phyloP scores from a whole-genome alignment of 2,797 vertebrate species.

The Aselliscus stoliczkanus region DNA sequence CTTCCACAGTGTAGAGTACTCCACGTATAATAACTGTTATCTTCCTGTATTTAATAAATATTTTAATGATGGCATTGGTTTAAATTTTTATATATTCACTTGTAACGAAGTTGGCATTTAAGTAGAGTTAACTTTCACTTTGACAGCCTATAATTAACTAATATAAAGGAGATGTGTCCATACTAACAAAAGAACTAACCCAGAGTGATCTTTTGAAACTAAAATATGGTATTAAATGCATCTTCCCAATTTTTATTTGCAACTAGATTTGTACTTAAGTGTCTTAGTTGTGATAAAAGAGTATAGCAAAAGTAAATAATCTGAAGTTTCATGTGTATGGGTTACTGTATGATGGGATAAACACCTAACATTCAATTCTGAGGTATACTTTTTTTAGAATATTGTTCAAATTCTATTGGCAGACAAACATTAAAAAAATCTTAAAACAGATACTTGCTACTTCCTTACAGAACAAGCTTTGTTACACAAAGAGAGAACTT shows the following conservation, averaged over 20 bases:
- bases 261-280: not conserved
- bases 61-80: not conserved
- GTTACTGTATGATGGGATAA: not conserved
- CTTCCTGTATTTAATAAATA: not conserved
- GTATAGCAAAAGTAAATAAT: not conserved
- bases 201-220: not conserved
- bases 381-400: not conserved
- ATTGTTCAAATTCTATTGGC: not conserved
- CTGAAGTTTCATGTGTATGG: not conserved
- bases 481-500: not conserved
- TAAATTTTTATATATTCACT: not conserved
- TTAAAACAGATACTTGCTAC: not conserved
- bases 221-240: not conserved
- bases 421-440: not conserved
- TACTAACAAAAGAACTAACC: not conserved
- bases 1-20: not conserved
- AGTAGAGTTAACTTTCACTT: not conserved
- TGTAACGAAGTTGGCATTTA: not conserved
- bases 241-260: not conserved
- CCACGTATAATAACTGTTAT: not conserved
- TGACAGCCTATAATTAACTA: not conserved
- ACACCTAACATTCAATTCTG: not conserved
- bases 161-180: not conserved
- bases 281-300: not conserved
- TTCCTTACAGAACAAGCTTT: not conserved